Evolutionary conservation across 2,888 invertebrate species (phyloP).

Genomic region (Diplazon laetatorius): DNA sequence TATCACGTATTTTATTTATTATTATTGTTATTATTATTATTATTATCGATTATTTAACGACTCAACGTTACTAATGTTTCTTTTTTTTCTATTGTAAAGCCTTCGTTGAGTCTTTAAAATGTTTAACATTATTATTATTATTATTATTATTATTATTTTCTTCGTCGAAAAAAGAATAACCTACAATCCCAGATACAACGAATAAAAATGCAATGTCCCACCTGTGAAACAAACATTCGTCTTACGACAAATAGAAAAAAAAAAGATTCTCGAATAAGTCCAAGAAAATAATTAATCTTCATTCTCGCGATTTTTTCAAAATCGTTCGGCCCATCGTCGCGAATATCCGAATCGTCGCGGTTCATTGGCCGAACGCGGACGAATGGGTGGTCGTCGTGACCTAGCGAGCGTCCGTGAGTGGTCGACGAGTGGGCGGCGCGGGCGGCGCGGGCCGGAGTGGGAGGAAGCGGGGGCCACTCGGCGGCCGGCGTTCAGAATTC

Average conservation of each 20-base stretch:
- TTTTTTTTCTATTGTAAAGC: not conserved
- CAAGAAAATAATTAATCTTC: too few relatives aligned
- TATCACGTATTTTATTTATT: not conserved
- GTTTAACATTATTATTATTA: not conserved
- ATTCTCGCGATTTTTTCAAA: not conserved
- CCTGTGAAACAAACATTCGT: not conserved
- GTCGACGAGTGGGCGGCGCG: too few relatives aligned
- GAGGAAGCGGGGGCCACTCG: not conserved
- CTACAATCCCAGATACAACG: too few relatives aligned
- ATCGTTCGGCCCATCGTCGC: too few relatives aligned
- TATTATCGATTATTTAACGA: too few relatives aligned
- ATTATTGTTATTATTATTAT: not conserved
- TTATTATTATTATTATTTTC: too few relatives aligned
- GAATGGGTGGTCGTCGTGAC: constrained; percentile 48
- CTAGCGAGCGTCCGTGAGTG: too few relatives aligned
- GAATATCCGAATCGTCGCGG: constrained; percentile 36
- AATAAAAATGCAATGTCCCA: too few relatives aligned
- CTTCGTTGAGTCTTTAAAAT: not conserved
- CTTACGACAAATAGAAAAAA: not conserved
- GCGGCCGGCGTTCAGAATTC: constrained; percentile 63
- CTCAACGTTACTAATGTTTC: too few relatives aligned
- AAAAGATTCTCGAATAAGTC: too few relatives aligned
- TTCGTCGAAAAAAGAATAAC: too few relatives aligned
- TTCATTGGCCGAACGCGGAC: constrained; percentile 53
- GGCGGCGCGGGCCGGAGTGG: constrained; percentile 11